These are phyloP conservation scores for Troides oblongomaculatus DNA, from an alignment of 2,888 invertebrate genomes.

Conservation along the genomic window DNA sequence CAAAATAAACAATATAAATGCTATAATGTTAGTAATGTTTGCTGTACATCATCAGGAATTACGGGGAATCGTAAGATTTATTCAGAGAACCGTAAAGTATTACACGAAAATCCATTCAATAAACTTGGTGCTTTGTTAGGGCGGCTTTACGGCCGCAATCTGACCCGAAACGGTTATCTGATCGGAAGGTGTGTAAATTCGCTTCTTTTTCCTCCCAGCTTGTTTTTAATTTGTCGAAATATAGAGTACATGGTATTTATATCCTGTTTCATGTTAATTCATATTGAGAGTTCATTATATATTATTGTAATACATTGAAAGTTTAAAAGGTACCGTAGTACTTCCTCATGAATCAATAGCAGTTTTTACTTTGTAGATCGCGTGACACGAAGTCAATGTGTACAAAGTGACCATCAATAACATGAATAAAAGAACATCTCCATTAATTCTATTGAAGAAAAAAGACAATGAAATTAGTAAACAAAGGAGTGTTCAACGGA, in stretches of 20 bases:
- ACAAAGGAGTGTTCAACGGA: conserved; percentile 13
- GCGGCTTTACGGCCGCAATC: conserved; percentile 21
- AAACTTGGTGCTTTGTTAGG: conserved; percentile 18
- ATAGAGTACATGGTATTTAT: too few species aligned
- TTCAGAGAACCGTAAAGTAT: conserved; percentile 15
- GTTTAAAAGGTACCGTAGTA: too few species aligned
- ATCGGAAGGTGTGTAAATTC: conserved; percentile 18
- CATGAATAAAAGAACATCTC: neutral
- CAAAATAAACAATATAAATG: too few species aligned
- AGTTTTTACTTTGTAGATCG: too few species aligned
- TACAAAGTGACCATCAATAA: too few species aligned
- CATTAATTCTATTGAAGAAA: neutral
- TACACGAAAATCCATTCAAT: conserved; percentile 24
- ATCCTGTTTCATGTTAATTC: too few species aligned
- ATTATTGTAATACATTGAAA: too few species aligned
- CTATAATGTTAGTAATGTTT: too few species aligned
- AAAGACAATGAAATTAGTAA: conserved; percentile 6
- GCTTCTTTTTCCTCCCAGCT: conserved; percentile 1
- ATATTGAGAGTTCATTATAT: too few species aligned
- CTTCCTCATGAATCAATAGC: too few species aligned
- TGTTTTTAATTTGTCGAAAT: neutral
- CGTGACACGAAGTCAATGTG: too few species aligned
- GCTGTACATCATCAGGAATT: neutral
- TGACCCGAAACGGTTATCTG: conserved; percentile 21
- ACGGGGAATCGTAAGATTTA: conserved; percentile 3